phyloP scores from a whole-genome alignment of 2,113 vertebrate species.

The Coracopsis vasa region DNA sequence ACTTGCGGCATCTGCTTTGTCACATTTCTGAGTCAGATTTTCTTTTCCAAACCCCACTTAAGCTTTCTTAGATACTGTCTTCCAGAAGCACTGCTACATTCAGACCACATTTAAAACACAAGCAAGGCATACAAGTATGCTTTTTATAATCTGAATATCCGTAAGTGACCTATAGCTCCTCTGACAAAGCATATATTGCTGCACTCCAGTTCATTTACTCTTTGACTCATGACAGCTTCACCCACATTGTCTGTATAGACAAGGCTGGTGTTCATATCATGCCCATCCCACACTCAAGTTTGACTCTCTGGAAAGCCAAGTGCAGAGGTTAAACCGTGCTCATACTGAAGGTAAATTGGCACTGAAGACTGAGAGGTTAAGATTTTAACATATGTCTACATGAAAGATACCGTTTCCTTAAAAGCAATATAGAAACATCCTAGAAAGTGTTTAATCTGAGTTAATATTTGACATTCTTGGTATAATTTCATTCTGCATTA shows the following conservation, averaged over 20 bases:
- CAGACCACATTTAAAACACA: neutral
- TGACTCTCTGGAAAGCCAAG: neutral
- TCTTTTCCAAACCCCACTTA: neutral
- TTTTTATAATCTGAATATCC: neutral
- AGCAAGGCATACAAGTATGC: neutral
- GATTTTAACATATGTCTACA: neutral
- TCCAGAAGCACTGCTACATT: neutral
- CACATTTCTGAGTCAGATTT: no score
- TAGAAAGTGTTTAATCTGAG: neutral
- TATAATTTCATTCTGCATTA: neutral
- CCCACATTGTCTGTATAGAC: neutral
- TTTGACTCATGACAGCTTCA: neutral
- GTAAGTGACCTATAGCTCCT: neutral
- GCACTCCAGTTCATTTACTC: neutral
- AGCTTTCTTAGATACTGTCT: neutral
- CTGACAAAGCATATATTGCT: neutral
- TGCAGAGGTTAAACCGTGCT: neutral
- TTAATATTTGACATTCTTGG: neutral
- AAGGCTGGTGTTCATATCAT: neutral
- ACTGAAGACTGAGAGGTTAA: neutral
- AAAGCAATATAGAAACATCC: neutral
- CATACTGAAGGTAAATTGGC: neutral
- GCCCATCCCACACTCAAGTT: neutral
- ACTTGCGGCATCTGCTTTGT: neutral
- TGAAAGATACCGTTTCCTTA: neutral